A percentile compares a stretch with the other conserved stretches of the same genome.
These are phyloP conservation scores for Macropus fuliginosus DNA, from an alignment of 2,797 vertebrate genomes.

Conservation along the genomic window DNA sequence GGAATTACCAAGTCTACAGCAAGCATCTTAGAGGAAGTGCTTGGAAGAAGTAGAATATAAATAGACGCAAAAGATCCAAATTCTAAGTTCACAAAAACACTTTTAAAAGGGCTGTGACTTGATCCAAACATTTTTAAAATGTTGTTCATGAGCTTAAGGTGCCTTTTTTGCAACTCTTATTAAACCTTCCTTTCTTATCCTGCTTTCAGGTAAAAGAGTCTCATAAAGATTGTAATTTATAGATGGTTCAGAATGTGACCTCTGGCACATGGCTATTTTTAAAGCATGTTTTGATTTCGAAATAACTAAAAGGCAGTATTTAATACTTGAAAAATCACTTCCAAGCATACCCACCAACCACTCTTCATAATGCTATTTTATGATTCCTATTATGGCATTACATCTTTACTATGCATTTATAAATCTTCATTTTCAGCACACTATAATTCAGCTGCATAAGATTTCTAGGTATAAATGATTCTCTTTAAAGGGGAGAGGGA, in stretches of 20 bases:
- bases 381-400: constrained; percentile 59
- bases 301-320: constrained; percentile 62
- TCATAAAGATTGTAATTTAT: constrained; percentile 32
- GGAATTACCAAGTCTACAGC: constrained; percentile 33
- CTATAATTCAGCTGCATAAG: constrained; percentile 59
- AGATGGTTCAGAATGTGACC: constrained; percentile 28
- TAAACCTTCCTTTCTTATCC: constrained; percentile 27
- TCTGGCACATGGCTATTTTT: constrained; percentile 58
- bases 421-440: constrained; percentile 76
- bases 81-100: constrained; percentile 39
- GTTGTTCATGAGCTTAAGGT: constrained; percentile 15
- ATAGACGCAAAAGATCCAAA: neutral
- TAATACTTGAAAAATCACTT: constrained; percentile 73
- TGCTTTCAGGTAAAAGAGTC: neutral
- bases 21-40: constrained; percentile 21
- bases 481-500: constrained; percentile 68
- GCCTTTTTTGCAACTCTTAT: constrained; percentile 6
- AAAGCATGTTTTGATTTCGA: constrained; percentile 64
- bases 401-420: constrained; percentile 63
- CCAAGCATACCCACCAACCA: constrained; percentile 20
- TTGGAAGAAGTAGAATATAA: constrained; percentile 32
- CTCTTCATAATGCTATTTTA: constrained; percentile 61
- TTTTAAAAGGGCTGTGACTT: neutral
- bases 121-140: neutral
- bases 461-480: constrained; percentile 69